A percentile compares a stretch with the other conserved stretches of the same genome.
phyloP scores from a whole-genome alignment of 1,140 invertebrate species.

The Brachionus sp. region DNA sequence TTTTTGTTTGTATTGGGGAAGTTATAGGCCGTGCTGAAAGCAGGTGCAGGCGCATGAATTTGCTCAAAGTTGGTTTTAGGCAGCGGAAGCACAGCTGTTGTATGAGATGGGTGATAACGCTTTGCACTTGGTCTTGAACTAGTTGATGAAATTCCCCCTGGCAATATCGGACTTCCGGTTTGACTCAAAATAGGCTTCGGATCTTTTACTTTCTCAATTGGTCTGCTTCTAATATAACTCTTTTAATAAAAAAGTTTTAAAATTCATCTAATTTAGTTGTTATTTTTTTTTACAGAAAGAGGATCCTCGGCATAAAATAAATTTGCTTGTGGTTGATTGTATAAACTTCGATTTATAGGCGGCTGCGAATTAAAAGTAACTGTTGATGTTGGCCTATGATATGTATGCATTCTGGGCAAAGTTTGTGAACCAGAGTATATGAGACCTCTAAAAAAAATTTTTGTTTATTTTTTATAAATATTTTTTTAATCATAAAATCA shows the following conservation, averaged over 20 bases:
- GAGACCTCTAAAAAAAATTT: background rate
- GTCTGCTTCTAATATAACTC: slow-evolving; percentile 26
- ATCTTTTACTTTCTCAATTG: slow-evolving; percentile 41
- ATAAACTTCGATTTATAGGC: background rate
- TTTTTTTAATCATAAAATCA: too few species aligned
- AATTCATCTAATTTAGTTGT: background rate
- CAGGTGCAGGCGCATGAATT: background rate
- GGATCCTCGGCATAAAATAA: slow-evolving; percentile 29
- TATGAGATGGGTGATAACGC: slow-evolving; percentile 18
- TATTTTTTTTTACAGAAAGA: slow-evolving; percentile 11
- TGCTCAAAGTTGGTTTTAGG: background rate
- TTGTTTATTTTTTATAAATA: too few species aligned
- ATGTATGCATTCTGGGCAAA: slow-evolving; percentile 14
- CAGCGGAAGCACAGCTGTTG: background rate
- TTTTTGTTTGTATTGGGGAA: background rate
- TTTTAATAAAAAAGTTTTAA: background rate
- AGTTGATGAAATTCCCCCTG: background rate
- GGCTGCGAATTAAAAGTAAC: background rate
- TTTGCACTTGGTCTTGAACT: slow-evolving; percentile 10
- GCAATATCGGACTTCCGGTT: slow-evolving; percentile 42
- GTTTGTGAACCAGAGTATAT: slow-evolving; percentile 20
- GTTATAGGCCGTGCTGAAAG: background rate
- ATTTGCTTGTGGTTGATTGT: slow-evolving; percentile 4
- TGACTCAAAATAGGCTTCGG: slow-evolving; percentile 44
- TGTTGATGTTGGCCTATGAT: background rate